Base-by-base conservation (phyloP, 1,140 invertebrate species). In the Habropoda laboriosa region DNA sequence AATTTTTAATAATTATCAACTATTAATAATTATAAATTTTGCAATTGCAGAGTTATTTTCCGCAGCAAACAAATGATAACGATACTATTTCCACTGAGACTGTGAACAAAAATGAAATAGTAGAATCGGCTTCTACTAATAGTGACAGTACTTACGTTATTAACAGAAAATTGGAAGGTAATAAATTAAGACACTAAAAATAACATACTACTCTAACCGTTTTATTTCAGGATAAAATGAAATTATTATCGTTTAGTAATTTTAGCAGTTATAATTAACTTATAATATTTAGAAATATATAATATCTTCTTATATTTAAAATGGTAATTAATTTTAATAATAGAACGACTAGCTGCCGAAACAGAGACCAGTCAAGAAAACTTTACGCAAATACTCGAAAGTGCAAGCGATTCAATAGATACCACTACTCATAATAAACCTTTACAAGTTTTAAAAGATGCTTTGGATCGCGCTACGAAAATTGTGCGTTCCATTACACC, bases 391-490 rank as follows among this genome's bases (percentile, higher is more conserved):
- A 5, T 32, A 3, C 13, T 4, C 0, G 47, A 40, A 73, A 38
- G 1, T 42, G 2, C n/a, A 10, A 47, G 16, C 10, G 6, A 53
- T 27, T 70, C 61, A 0, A 10, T 16, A n/a, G 13, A 42, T 27
- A 0, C 1, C 18, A 2, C 8, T 13, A 38, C 51, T 12, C 30
- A 74, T 27, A 85, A 45, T 27, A 63, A 77, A 78, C 79, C 89
- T 0, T 64, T 90, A 49, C 68, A 81, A 74, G 63, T 77, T 5
- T 35, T 91, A 40, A 88, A 88, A 66, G 80, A 90, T 16, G 88
- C 90, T 18, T 66, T 91, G 8, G 88, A 91, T 30, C 81, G 90
- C 12, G 90, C 90, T 18, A 90, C 89, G 10, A 76, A 89, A 49
- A 86, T 91, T 24, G 75, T 91, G 10, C 63, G 71, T 12, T 79